These are phyloP conservation scores for Lophius americanus DNA, from an alignment of 2,797 vertebrate species.

Conservation along the genomic window DNA sequence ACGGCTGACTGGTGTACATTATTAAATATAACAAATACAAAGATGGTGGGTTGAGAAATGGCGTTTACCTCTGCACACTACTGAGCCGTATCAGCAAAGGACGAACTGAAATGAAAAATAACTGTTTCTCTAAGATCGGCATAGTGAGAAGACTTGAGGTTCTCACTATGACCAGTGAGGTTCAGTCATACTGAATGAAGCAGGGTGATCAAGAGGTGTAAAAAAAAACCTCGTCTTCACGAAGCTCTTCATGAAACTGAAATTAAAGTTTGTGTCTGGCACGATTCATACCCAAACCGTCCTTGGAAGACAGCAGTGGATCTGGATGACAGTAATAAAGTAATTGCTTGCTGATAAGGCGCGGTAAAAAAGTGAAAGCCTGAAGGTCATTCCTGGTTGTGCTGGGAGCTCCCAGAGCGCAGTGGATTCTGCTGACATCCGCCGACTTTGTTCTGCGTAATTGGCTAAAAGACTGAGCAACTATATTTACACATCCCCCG, in stretches of 20 bases:
- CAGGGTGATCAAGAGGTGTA: not conserved
- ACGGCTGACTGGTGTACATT: not conserved
- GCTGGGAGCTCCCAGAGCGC: slow-evolving; percentile 76
- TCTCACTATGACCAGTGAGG: not conserved
- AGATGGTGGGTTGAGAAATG: not conserved
- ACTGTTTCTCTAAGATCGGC: not conserved
- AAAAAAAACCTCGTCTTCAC: too few relatives aligned
- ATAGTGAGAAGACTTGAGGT: not conserved
- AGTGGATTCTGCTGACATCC: slow-evolving; percentile 80
- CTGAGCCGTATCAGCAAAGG: slow-evolving; percentile 3
- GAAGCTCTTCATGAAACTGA: slow-evolving; percentile 13
- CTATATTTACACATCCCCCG: slow-evolving; percentile 80
- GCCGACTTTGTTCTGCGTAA: slow-evolving; percentile 80
- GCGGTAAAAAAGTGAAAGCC: slow-evolving; percentile 67
- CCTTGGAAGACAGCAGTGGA: slow-evolving; percentile 70
- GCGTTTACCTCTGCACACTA: not conserved
- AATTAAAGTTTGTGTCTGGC: slow-evolving; percentile 53
- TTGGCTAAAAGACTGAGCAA: slow-evolving; percentile 82
- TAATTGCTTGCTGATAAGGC: slow-evolving; percentile 72
- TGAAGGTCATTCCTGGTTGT: slow-evolving; percentile 79
- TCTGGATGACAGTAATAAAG: slow-evolving; percentile 70
- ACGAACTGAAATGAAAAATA: not conserved
- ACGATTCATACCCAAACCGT: slow-evolving; percentile 57
- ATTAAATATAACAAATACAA: not conserved
- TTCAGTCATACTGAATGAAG: not conserved